These are phyloP conservation scores for Globia sparganii DNA, from an alignment of 2,888 invertebrate species.

Conservation along the genomic window DNA sequence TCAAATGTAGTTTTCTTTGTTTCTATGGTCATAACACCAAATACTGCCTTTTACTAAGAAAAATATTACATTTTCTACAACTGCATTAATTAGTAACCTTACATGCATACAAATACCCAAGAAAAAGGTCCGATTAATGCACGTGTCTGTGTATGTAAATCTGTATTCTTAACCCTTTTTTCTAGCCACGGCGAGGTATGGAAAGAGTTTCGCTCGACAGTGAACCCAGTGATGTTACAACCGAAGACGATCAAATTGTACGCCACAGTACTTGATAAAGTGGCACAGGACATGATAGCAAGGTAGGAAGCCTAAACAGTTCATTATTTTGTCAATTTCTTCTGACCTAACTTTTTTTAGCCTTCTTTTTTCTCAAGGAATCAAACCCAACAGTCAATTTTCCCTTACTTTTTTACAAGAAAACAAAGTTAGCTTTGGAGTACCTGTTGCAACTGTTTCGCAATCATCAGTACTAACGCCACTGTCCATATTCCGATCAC, in stretches of 20 bases:
- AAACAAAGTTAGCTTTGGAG: neutral
- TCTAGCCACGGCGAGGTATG: slow-evolving; percentile 94
- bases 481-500: too few relatives aligned
- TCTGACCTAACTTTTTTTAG: neutral
- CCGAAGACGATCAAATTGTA: slow-evolving; percentile 93
- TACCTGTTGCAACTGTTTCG: neutral
- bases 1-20: neutral
- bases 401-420: neutral
- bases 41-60: neutral
- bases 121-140: neutral
- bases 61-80: neutral
- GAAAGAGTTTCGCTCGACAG: slow-evolving; percentile 93
- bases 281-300: slow-evolving; percentile 92
- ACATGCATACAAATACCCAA: neutral
- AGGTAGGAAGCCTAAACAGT: slow-evolving; percentile 89
- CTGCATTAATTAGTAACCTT: neutral
- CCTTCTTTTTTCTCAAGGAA: neutral
- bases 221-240: slow-evolving; percentile 94
- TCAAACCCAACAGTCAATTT: neutral
- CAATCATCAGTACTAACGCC: neutral
- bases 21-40: neutral
- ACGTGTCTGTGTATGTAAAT: neutral
- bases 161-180: neutral
- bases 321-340: neutral
- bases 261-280: slow-evolving; percentile 91